Evolutionary conservation across 92 coral and sea anemone genomes (phyloP), one percentile per base, ranked within the genome.

Genomic region (Parazoanthus swiftii): DNA sequence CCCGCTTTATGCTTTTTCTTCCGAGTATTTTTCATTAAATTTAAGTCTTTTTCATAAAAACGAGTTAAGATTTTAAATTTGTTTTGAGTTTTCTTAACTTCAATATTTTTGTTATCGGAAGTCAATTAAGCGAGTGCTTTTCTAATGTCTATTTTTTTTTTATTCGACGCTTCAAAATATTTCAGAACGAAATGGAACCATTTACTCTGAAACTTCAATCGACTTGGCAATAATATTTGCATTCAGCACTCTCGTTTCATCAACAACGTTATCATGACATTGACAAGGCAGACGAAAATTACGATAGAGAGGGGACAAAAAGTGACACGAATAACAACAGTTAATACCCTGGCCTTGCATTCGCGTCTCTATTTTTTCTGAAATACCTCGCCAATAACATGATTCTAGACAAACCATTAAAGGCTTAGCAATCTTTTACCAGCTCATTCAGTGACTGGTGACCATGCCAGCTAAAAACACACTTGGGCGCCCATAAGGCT

Each of bases 51-150:
- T 77, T 77, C 81, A 77, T 77, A 77, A 77, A 44, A 11, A 44
- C n/a, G 14, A 77, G 81, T 77, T 77, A 42, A 44, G 33, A 42
- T 23, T 77, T 76, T 77, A 77, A 77, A 77, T 42, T 77, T 77
- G 58, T 42, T 77, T 77, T 77, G 54, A n/a, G 58, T 39, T 77
- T 18, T 25, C 44, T 42, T 5, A 77, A 77, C 25, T 21, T 77
- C 9, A 77, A 77, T 77, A 43, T 77, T 77, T 77, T 77, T 48
- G 48, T 76, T 76, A 74, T 74, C 78, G 78, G n/a, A 74, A 74
- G 26, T 74, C 78, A 20, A 35, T 74, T 11, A 74, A 14, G 39
- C 8, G 21, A 9, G 43, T 13, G 78, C 43, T 74, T 74, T 36
- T 35, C 48, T 14, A 74, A 36, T 35, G 23, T 74, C 37, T 33